Conservation (phyloP, 2,797 vertebrate species). For the Hapalemur alaotrensis region DNA sequence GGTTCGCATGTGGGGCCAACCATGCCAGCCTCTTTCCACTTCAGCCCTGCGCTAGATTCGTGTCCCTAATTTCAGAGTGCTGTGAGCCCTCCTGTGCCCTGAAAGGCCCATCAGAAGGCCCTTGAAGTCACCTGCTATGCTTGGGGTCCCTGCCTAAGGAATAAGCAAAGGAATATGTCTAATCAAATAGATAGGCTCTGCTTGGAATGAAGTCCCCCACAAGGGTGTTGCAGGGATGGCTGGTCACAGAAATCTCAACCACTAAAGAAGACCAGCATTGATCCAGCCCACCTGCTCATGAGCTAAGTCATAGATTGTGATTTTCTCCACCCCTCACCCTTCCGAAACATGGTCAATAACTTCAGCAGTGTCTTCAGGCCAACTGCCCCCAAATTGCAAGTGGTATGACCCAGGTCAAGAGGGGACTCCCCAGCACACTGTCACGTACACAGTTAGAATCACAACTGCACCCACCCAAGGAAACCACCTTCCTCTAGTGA, state of each 20-base stretch:
- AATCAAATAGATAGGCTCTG: accelerated
- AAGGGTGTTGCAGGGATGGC: not conserved
- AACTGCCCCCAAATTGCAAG: not conserved
- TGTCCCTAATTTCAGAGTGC: not conserved
- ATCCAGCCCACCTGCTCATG: accelerated
- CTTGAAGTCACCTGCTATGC: not conserved
- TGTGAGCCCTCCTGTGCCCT: accelerated
- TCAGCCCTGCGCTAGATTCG: not conserved
- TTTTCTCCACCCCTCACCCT: not conserved
- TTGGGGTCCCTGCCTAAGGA: not conserved
- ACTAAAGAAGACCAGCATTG: not conserved
- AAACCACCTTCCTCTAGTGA: not conserved
- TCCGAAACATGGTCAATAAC: not conserved
- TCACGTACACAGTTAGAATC: not conserved
- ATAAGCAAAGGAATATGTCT: not conserved
- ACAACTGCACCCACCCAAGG: not conserved
- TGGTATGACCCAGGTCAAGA: not conserved
- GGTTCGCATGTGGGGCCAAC: accelerated
- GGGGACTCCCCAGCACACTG: not conserved
- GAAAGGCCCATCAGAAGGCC: not conserved
- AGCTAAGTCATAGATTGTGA: not conserved
- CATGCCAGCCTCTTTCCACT: not conserved
- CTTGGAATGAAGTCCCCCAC: not conserved
- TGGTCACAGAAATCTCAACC: not conserved
- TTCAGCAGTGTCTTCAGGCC: not conserved